Conservation (phyloP, 1,140 invertebrate genomes). For the Listronotus oregonensis region DNA sequence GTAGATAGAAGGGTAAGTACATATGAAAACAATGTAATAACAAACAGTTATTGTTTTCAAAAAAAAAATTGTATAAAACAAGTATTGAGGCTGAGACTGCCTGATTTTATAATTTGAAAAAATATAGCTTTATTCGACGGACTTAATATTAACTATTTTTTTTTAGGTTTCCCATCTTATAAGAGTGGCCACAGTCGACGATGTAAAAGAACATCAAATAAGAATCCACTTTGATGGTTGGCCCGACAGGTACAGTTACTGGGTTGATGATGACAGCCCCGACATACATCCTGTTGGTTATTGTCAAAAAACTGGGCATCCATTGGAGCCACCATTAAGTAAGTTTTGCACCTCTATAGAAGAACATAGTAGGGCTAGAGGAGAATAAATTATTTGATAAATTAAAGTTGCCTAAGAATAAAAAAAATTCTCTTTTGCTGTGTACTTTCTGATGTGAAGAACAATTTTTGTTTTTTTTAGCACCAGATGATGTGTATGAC, state of each 20-base stretch:
- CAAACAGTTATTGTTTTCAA: too few species aligned
- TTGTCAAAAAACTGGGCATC: conserved; percentile 86
- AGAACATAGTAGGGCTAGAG: too few species aligned
- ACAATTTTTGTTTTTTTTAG: conserved; percentile 52
- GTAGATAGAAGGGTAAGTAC: conserved; percentile 74
- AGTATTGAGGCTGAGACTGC: too few species aligned
- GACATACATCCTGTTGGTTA: conserved; percentile 92
- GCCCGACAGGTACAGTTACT: conserved; percentile 83
- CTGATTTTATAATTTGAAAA: too few species aligned
- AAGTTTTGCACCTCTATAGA: conserved; percentile 48
- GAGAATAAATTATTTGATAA: too few species aligned
- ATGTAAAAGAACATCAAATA: conserved; percentile 76
- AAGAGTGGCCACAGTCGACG: conserved; percentile 82
- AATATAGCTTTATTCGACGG: too few species aligned
- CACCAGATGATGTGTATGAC: conserved; percentile 65
- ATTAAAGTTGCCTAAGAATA: too few species aligned
- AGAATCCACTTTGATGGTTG: conserved; percentile 92
- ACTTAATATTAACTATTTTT: too few species aligned
- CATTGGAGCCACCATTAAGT: conserved; percentile 81
- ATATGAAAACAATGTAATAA: too few species aligned
- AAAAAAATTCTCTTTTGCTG: too few species aligned
- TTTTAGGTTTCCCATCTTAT: conserved; percentile 73
- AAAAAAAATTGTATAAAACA: too few species aligned
- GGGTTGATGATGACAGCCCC: conserved; percentile 87
- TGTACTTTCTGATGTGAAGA: too few species aligned